Base-by-base conservation (phyloP, 2,888 invertebrate species). In the Allophyes oxyacanthae region DNA sequence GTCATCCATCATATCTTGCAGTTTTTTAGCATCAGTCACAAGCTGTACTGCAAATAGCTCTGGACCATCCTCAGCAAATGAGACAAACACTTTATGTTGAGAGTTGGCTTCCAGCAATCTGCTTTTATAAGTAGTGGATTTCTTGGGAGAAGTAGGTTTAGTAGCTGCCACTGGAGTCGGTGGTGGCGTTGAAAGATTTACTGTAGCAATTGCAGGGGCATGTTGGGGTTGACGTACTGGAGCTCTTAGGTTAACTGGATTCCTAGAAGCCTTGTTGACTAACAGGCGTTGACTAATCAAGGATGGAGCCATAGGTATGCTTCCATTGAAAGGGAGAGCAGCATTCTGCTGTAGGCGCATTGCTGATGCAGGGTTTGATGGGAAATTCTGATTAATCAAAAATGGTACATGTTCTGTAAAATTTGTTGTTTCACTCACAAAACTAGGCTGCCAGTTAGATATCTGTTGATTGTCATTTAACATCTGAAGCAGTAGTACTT, bases 21-120 rank as follows among this genome's bases (percentile, higher is more conserved):
- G 85, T 65, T 94, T 94, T 10, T 94, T 92, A 64, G 95, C 95
- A 70, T 95, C 95, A 42, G 94, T 92, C 74, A 95, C 94, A 25
- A 97, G 84, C 77, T 97, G 97, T 6, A 97, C 95, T 26, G 96
- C 96, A 89, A 98, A 98, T 52, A 96, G 90, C 64, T 96, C 95
- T 5, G 97, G 97, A 0, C 97, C 97, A 79, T 98, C 97, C 75
- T 97, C 97, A 13, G 97, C 96, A 84, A 95, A 96, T 14, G 97
- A 97, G 1, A 97, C 95, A 81, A 95, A 96, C 0, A 97, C 96
- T 72, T 95, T 94, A 75, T 97, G 96, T 64, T 94, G 94, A 0
- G 95, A 94, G 46, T 90, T 88, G 0, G 84, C 79, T 81, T 94
- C 94, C 10, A 94, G 74, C 7, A 90, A 72, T 64, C 88, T 86